Percentiles rank a stretch among this genome's conserved stretches.
Conservation (phyloP, 2,113 vertebrate species). For the Myrmophylax atrothorax region DNA sequence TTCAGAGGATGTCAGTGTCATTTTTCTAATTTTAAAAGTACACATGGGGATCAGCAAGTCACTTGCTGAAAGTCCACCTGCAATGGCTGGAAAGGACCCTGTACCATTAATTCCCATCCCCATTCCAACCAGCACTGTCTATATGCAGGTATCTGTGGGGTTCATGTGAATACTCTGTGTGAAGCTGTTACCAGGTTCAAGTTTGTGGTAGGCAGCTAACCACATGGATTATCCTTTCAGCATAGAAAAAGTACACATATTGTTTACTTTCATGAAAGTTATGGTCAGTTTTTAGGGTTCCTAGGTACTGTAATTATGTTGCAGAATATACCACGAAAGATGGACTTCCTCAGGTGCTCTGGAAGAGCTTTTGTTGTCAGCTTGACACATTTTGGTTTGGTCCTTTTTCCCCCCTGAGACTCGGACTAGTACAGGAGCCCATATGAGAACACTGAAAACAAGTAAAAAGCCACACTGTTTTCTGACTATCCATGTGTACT, state of each 20-base stretch:
- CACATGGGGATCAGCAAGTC: fast-evolving
- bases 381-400: neutral
- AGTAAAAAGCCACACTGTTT: neutral
- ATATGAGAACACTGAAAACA: neutral
- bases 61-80: neutral
- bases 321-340: neutral
- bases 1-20: neutral
- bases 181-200: neutral
- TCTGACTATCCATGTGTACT: neutral
- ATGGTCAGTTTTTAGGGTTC: neutral
- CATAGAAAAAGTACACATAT: neutral
- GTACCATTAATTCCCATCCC: neutral
- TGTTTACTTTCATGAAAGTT: neutral
- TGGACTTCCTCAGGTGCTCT: neutral
- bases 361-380: neutral
- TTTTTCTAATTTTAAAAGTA: neutral
- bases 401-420: neutral
- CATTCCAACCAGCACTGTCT: neutral
- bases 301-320: neutral
- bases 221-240: neutral
- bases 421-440: neutral
- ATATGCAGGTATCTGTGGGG: neutral
- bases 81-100: neutral
- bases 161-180: neutral
- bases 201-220: neutral